These are phyloP conservation scores for Pituophis catenifer DNA, from an alignment of 2,113 vertebrate genomes.

Conservation along the genomic window DNA sequence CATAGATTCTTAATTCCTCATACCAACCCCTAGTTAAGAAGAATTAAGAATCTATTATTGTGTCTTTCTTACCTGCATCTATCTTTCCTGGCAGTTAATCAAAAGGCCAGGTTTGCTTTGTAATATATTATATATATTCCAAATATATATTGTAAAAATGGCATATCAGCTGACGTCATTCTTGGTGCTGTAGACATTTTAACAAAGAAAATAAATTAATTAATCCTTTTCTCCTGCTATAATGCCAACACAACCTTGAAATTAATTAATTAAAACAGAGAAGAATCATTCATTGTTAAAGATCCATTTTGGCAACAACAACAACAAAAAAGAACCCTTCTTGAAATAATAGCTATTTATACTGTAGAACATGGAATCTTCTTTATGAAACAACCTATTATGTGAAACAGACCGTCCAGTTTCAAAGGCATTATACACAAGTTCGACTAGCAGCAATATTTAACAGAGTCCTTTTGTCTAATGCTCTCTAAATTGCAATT, in stretches of 20 bases:
- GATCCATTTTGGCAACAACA: slow-evolving; percentile 47
- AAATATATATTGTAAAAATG: neutral
- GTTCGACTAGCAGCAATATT: slow-evolving; percentile 57
- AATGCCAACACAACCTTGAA: slow-evolving; percentile 47
- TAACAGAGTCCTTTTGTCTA: slow-evolving; percentile 57
- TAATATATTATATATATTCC: neutral
- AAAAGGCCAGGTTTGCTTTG: slow-evolving; percentile 4
- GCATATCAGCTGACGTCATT: neutral
- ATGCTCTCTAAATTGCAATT: slow-evolving; percentile 58
- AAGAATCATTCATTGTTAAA: slow-evolving; percentile 41
- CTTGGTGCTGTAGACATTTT: slow-evolving; percentile 17
- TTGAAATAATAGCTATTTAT: slow-evolving; percentile 40
- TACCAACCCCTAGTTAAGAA: neutral
- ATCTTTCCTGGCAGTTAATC: slow-evolving; percentile 8
- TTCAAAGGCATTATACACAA: slow-evolving; percentile 56
- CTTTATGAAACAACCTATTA: slow-evolving; percentile 58
- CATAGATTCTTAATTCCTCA: no score
- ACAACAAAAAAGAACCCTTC: slow-evolving; percentile 22
- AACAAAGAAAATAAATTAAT: slow-evolving; percentile 33
- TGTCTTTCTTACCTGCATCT: slow-evolving; percentile 12
- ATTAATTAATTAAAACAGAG: slow-evolving; percentile 48
- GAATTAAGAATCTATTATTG: neutral
- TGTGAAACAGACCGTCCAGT: slow-evolving; percentile 40
- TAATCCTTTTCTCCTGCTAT: slow-evolving; percentile 41
- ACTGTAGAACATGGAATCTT: slow-evolving; percentile 29